These are phyloP conservation scores for Drosophila malerkotliana DNA, from an alignment of 1,140 invertebrate species.

Conservation along the genomic window DNA sequence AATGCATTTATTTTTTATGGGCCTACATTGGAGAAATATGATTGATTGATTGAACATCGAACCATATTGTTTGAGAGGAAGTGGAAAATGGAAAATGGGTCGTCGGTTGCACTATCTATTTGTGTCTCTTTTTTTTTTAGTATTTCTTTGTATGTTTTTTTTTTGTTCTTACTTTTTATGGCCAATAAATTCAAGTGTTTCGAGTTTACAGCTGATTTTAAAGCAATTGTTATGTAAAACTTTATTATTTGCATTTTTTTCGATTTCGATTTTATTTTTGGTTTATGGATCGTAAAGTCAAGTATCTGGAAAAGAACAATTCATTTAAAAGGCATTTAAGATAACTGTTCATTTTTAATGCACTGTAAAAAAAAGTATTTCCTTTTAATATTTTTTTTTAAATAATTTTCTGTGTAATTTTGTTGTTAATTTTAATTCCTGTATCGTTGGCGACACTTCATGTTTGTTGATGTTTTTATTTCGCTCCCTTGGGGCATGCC, in stretches of 20 bases:
- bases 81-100: conserved; percentile 21
- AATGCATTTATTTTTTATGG: conserved; percentile 46
- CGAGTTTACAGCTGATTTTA: conserved; percentile 28
- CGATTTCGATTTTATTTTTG: neutral
- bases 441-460: conserved; percentile 57
- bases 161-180: conserved; percentile 28
- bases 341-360: neutral
- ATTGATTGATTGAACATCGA: conserved; percentile 55
- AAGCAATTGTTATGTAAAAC: conserved; percentile 12
- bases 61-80: conserved; percentile 18
- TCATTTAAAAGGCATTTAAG: neutral
- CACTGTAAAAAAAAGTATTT: neutral
- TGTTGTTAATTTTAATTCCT: conserved; percentile 38
- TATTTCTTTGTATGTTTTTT: neutral
- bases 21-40: conserved; percentile 23
- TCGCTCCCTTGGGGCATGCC: conserved; percentile 26
- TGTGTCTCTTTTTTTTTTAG: conserved; percentile 13
- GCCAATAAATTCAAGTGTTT: conserved; percentile 52
- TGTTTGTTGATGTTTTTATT: conserved; percentile 67
- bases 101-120: conserved; percentile 23
- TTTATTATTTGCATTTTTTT: neutral
- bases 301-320: neutral
- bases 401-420: conserved; percentile 40
- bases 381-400: no score
- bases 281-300: neutral